Conservation (phyloP, 1,140 invertebrate species). For the Goniozus legneri region DNA sequence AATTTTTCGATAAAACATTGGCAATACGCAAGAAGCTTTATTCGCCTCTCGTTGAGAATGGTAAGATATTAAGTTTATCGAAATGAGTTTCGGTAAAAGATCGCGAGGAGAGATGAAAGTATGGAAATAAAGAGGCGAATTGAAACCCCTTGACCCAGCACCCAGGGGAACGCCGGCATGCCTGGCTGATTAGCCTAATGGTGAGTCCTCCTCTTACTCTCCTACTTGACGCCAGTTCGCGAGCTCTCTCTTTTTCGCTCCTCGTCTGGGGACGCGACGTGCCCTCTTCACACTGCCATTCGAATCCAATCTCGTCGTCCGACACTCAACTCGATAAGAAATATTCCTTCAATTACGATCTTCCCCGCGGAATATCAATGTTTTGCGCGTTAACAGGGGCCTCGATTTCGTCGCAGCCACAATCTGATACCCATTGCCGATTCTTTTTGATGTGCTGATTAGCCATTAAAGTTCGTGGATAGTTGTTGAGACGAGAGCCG, state of each 20-base stretch:
- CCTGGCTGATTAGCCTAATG: slow-evolving; percentile 52
- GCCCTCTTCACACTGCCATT: slow-evolving; percentile 21
- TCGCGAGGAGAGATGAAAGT: slow-evolving; percentile 10
- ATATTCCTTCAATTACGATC: slow-evolving; percentile 44
- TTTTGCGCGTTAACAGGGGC: too few relatives aligned
- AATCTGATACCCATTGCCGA: too few relatives aligned
- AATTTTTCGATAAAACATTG: too few relatives aligned
- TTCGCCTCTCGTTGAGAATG: too few relatives aligned
- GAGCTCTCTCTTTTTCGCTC: slow-evolving; percentile 13
- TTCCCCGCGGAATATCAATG: slow-evolving; percentile 31
- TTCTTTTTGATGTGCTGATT: too few relatives aligned
- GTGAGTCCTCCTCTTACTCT: slow-evolving; percentile 45
- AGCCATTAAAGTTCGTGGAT: too few relatives aligned
- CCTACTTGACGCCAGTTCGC: slow-evolving; percentile 48
- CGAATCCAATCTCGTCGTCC: slow-evolving; percentile 15
- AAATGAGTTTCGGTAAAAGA: too few relatives aligned
- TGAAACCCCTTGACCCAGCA: slow-evolving; percentile 43
- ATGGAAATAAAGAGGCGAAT: slow-evolving; percentile 31
- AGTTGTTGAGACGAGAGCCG: too few relatives aligned
- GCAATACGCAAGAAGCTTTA: too few relatives aligned
- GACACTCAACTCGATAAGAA: slow-evolving; percentile 41
- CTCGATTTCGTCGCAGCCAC: too few relatives aligned
- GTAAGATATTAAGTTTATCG: too few relatives aligned
- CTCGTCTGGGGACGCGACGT: slow-evolving; percentile 14
- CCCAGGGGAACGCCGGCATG: slow-evolving; percentile 34